Evolutionary conservation across 2,797 vertebrate species (phyloP), one percentile per base, ranked within the genome.

Genomic region (Danionella dracula): DNA sequence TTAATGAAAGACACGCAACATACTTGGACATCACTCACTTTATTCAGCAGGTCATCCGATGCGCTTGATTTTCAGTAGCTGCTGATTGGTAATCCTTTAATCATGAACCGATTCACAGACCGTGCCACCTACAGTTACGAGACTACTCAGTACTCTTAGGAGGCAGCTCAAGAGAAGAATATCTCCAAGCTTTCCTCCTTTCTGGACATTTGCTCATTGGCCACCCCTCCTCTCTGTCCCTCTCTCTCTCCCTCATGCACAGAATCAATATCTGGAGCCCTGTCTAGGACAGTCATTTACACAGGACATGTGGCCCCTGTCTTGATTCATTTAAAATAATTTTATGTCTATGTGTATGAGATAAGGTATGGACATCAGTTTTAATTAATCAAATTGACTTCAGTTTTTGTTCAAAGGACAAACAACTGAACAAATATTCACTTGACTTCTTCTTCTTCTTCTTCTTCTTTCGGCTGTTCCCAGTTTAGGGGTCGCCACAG

Each of bases 101-200:
- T 76, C 72, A 55, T 60, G 53, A 62, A 34, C 44, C 57, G 51
- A 79, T 82, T 79, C 79, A 74, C 81, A 74, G 79, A 75, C 34
- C 81, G 81, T 80, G 81, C 86, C 87, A 87, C 87, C 88, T 88
- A 84, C 87, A 84, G 86, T 84, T 83, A 82, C 76, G 78, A 79
- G 82, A 79, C 83, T 75, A 63, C 32, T n/a, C 13, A 10, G 29
- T 21, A 32, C 15, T 29, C 21, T 31, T 75, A 51, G 60, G 71
- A 61, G 68, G 66, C 74, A 20, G 57, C 27, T 55, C 40, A 68
- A 72, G 37, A 76, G 60, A 35, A 71, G 62, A 66, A 29, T 48
- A 71, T 59, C 21, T 49, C 59, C 45, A 51, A 56, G 45, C 64
- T 75, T 70, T 38, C 51, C 67, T 57, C 51, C 40, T 71, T 50